Base-by-base conservation (phyloP, 2,888 invertebrate species). In the Isotomurus palustris region DNA sequence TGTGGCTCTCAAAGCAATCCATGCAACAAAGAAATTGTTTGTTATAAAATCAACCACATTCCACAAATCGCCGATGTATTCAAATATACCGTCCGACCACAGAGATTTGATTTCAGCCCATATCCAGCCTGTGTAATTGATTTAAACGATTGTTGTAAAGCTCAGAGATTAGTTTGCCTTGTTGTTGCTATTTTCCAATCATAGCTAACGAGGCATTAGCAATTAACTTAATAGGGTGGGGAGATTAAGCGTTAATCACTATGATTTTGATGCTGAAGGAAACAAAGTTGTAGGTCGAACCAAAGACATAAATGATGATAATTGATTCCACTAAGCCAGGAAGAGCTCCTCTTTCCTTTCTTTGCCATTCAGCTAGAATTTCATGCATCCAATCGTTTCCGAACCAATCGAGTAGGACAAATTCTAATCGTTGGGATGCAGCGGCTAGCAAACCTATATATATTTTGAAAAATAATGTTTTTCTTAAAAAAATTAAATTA, bases 11-110 rank as follows among this genome's bases (percentile, higher is more conserved):
- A 91, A 76, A 27, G 87, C 73, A 29, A 82, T 81, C 8, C 88
- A 88, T 3, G 82, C 79, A 40, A 87, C 81, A 75, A 95, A 96
- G 2, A 95, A 79, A 1, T 84, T 84, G 76, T 95, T 95, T 41
- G 93, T 83, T 4, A 88, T 86, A 74, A 94, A 94, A 78, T 96
- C 95, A 52, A 96, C 89, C 73, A 94, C 90, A 76, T 96, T 96
- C 95, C 95, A 96, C 82, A 95, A 84, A 75, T 96, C 91, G 28
- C 89, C 82, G 27, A 93, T 80, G 73, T 95, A 96, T 1, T 85
- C 85, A 36, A 83, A 81, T 48, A 93, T 82, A n/a, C 95, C 95
- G 73, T 88, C 86, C 22, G 84, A 82, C 80, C 86, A 92, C 62
- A 94, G 86, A 75, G 94, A 91, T 74, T 89, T 88, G 2, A 90